Conservation (phyloP, 2,888 invertebrate genomes). For the Rhimphoctona megacephalus region DNA sequence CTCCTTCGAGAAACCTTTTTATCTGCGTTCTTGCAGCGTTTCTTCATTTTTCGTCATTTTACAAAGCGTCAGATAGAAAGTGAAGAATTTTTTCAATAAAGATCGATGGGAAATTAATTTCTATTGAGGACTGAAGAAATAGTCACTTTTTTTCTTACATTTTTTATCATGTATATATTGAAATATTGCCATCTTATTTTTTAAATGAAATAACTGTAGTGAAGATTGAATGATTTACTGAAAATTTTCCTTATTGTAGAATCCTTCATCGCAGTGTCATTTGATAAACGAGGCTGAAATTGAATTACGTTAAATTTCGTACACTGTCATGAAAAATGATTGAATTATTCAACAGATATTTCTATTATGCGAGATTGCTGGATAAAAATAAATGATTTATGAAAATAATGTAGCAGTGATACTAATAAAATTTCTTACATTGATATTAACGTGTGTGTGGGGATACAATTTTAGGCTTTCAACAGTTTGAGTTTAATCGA, state of each 20-base stretch:
- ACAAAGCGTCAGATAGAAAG: not conserved
- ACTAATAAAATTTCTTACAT: slow-evolving; percentile 7
- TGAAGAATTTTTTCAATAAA: not conserved
- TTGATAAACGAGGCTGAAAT: not conserved
- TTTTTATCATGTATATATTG: not conserved
- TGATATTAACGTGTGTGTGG: not conserved
- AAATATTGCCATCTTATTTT: not conserved
- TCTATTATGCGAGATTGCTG: not conserved
- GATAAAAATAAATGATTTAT: slow-evolving; percentile 16
- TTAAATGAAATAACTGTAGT: not conserved
- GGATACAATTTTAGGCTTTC: not conserved
- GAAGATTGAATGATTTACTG: not conserved
- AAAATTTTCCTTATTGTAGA: not conserved
- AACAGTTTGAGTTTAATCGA: slow-evolving; percentile 7
- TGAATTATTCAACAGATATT: slow-evolving; percentile 3
- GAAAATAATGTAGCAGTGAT: slow-evolving; percentile 9
- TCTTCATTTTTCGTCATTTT: not conserved
- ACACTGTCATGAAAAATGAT: not conserved
- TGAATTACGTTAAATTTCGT: not conserved
- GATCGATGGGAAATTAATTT: not conserved
- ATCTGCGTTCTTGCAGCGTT: slow-evolving; percentile 1
- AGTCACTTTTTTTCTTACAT: not conserved
- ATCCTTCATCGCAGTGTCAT: not conserved
- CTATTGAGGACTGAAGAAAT: no score
- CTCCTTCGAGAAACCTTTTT: slow-evolving; percentile 12